phyloP scores from a whole-genome alignment of 37 sponge, comb jelly and placozoan genomes.

The Hexactinellida sp. region DNA sequence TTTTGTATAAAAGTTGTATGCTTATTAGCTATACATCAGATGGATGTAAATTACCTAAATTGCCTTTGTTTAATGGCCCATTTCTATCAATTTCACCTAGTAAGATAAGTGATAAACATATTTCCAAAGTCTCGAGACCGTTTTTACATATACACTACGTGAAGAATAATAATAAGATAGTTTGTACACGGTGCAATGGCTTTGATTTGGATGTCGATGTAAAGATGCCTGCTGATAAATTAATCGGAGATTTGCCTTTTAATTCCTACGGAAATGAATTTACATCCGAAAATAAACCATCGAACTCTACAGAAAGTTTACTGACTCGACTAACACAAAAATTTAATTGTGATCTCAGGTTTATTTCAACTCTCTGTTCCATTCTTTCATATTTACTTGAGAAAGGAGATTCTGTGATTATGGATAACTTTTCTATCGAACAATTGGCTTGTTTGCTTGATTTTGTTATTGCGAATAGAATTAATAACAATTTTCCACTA shows the following conservation, averaged over 20 bases:
- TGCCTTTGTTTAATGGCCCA: neutral
- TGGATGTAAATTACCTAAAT: neutral
- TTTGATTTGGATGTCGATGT: too few species aligned
- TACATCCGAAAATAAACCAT: too few species aligned
- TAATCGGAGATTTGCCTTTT: too few species aligned
- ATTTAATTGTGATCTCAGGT: neutral
- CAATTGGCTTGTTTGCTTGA: neutral
- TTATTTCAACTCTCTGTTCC: neutral
- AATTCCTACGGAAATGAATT: too few species aligned
- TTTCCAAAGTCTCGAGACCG: too few species aligned
- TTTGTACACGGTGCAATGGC: too few species aligned
- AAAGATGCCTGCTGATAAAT: too few species aligned
- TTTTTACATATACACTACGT: too few species aligned
- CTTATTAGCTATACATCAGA: neutral
- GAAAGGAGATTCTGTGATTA: neutral
- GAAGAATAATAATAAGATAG: too few species aligned
- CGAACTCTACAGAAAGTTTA: too few species aligned
- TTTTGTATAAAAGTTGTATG: neutral
- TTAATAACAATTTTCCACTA: too few species aligned
- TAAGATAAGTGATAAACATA: too few species aligned
- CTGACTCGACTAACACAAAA: neutral
- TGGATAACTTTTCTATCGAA: neutral
- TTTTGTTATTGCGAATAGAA: neutral
- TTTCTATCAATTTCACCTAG: neutral
- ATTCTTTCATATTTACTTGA: neutral